Evolutionary conservation across 2,888 invertebrate genomes (phyloP).

Genomic region (Tillus elongatus): DNA sequence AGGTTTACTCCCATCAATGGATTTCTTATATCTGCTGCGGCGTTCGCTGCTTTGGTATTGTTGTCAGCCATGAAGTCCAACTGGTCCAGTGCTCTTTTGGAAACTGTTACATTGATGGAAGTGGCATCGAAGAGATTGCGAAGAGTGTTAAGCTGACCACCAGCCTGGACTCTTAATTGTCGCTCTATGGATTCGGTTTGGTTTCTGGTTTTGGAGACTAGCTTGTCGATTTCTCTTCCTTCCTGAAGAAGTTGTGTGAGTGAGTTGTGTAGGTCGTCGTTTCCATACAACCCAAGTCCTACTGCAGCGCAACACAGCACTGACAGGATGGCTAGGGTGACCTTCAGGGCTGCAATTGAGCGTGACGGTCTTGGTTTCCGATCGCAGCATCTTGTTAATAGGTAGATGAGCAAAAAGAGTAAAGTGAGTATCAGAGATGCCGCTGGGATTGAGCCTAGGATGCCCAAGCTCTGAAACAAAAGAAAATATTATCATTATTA

Average conservation of each 20-base stretch:
- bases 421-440: slow-evolving; percentile 86
- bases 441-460: slow-evolving; percentile 88
- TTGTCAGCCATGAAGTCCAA: slow-evolving; percentile 63
- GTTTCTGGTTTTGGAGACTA: slow-evolving; percentile 67
- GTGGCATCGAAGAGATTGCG: slow-evolving; percentile 72
- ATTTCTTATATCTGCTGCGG: slow-evolving; percentile 65
- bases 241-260: slow-evolving; percentile 68
- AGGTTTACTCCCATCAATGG: slow-evolving; percentile 64
- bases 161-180: slow-evolving; percentile 51
- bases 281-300: slow-evolving; percentile 86
- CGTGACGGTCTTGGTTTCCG: slow-evolving; percentile 81
- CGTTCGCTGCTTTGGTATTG: slow-evolving; percentile 64
- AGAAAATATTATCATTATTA: slow-evolving; percentile 19
- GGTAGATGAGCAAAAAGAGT: slow-evolving; percentile 79
- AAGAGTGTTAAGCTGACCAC: slow-evolving; percentile 56
- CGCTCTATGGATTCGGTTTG: slow-evolving; percentile 72
- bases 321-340: slow-evolving; percentile 69
- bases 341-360: slow-evolving; percentile 79
- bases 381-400: slow-evolving; percentile 93
- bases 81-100: slow-evolving; percentile 60
- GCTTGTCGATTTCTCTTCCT: slow-evolving; percentile 70
- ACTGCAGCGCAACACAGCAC: slow-evolving; percentile 85
- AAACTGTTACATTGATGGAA: slow-evolving; percentile 65
- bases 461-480: slow-evolving; percentile 74
- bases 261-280: slow-evolving; percentile 89